A percentile compares a stretch with the other conserved stretches of the same genome.
These are phyloP conservation scores for Emydura subglobosa DNA, from an alignment of 2,113 vertebrate species.

Conservation along the genomic window DNA sequence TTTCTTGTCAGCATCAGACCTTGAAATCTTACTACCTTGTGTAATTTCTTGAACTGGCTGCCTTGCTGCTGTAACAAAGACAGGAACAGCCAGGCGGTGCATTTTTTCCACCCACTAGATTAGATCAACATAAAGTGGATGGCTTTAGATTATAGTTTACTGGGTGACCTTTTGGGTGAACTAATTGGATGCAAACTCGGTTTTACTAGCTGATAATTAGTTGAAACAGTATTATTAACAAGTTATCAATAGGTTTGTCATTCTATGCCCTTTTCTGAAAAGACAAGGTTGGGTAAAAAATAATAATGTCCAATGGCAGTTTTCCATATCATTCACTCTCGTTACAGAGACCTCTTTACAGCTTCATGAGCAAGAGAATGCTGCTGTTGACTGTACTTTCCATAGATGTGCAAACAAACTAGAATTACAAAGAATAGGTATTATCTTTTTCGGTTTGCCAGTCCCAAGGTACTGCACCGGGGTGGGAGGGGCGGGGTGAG, in stretches of 20 bases:
- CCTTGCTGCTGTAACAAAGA: background rate
- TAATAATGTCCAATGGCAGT: background rate
- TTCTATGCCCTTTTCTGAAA: accelerated
- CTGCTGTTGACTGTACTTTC: background rate
- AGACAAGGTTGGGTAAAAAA: background rate
- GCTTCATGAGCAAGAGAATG: accelerated
- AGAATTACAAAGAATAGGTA: background rate
- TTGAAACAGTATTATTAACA: background rate
- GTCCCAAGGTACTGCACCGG: no score
- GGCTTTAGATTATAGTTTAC: background rate
- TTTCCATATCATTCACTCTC: accelerated
- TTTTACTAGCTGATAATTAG: conserved; percentile 58
- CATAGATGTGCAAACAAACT: background rate
- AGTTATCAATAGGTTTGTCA: background rate
- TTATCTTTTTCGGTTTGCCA: background rate
- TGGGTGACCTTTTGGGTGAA: conserved; percentile 36
- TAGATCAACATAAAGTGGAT: background rate
- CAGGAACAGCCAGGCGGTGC: background rate
- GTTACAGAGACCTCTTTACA: background rate
- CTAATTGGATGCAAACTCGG: conserved; percentile 21
- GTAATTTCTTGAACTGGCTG: background rate
- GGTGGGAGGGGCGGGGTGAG: no score
- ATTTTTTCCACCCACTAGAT: background rate
- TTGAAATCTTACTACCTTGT: background rate
- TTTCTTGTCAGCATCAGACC: background rate